Percentiles rank a stretch among this genome's conserved stretches.
Evolutionary conservation across 2,113 vertebrate species (phyloP).

Genomic region (Mastomys coucha): DNA sequence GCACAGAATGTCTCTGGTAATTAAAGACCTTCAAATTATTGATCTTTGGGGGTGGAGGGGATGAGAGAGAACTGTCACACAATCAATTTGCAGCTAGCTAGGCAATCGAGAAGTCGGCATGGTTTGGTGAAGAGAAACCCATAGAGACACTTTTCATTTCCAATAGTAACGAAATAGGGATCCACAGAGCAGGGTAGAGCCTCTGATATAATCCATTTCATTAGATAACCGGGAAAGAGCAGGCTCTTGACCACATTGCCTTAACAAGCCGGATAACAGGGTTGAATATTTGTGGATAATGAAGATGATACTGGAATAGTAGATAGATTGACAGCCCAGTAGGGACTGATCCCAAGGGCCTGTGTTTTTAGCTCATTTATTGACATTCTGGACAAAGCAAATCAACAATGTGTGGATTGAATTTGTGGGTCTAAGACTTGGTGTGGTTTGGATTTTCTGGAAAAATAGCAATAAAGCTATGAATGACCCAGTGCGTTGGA

Average conservation of each 20-base stretch:
- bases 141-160: constrained; percentile 1
- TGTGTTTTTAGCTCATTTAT: constrained; percentile 56
- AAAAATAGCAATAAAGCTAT: constrained; percentile 72
- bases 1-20: constrained; percentile 35
- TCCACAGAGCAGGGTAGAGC: neutral
- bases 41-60: constrained; percentile 36
- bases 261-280: neutral
- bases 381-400: constrained; percentile 71
- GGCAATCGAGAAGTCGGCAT: neutral
- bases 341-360: constrained; percentile 13
- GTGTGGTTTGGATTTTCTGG: constrained; percentile 75
- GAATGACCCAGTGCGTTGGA: constrained; percentile 64
- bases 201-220: neutral
- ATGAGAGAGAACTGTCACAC: constrained; percentile 27
- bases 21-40: constrained; percentile 66
- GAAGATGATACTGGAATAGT: neutral
- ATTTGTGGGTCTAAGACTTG: constrained; percentile 71
- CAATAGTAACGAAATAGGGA: neutral
- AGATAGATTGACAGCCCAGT: neutral
- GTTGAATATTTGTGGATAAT: constrained; percentile 43
- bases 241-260: neutral
- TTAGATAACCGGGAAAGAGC: neutral
- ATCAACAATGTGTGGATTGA: constrained; percentile 75
- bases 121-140: constrained; percentile 18
- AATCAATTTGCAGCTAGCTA: constrained; percentile 28